A percentile compares a stretch with the other conserved stretches of the same genome.
Conservation (phyloP, 2,888 invertebrate genomes). For the Limnephilus lunatus region DNA sequence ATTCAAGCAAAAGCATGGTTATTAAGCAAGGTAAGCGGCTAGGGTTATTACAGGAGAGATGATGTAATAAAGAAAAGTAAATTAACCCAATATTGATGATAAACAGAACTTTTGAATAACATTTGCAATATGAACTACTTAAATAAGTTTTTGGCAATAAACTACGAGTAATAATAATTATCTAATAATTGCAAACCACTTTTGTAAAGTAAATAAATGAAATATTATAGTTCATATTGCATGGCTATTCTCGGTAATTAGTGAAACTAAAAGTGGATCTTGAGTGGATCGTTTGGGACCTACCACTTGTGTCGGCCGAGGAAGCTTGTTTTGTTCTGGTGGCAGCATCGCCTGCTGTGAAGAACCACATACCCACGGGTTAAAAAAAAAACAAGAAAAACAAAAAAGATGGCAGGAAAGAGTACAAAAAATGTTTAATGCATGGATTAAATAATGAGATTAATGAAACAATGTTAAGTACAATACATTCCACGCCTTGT, state of each 20-base stretch:
- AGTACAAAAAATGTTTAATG: slow-evolving; percentile 6
- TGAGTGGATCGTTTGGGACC: slow-evolving; percentile 38
- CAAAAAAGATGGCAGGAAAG: slow-evolving; percentile 44
- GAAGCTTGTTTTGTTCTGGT: slow-evolving; percentile 66
- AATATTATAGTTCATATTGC: not conserved
- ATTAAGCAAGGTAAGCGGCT: slow-evolving; percentile 10
- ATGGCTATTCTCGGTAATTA: not conserved
- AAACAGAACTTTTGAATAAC: not conserved
- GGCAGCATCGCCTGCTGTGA: slow-evolving; percentile 66
- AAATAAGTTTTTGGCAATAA: not conserved
- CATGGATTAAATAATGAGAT: slow-evolving; percentile 18
- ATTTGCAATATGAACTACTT: not conserved
- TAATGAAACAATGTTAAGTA: not conserved
- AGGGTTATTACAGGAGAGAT: slow-evolving; percentile 11
- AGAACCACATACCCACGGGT: slow-evolving; percentile 63
- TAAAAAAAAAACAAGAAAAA: slow-evolving; percentile 63
- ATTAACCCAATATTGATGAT: not conserved
- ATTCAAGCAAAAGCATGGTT: not conserved
- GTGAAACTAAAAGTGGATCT: slow-evolving; percentile 10
- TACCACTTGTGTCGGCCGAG: slow-evolving; percentile 65
- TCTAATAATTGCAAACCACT: not conserved
- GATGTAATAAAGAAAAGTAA: slow-evolving; percentile 1
- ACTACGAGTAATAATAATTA: not conserved
- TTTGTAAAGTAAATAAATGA: not conserved
- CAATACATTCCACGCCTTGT: not conserved